phyloP scores from a whole-genome alignment of 2,113 vertebrate species.

The Oceanodroma tethys region DNA sequence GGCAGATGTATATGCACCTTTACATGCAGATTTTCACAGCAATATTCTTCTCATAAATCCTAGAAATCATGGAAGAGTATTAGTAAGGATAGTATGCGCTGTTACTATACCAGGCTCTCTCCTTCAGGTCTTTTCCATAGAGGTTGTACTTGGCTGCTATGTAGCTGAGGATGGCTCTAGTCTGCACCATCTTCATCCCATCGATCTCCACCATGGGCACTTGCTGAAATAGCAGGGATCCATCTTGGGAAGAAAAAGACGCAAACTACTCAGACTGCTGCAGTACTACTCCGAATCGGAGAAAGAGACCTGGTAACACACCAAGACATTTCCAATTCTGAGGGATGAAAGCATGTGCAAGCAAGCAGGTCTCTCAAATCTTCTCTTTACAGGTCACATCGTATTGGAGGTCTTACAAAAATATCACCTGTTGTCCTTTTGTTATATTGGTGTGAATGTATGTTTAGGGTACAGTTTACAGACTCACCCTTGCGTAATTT shows the following conservation, averaged over 20 bases:
- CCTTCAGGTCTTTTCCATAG: constrained; percentile 84
- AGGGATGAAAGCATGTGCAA: background rate
- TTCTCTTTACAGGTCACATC: background rate
- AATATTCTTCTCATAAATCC: background rate
- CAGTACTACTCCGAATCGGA: background rate
- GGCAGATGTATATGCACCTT: background rate
- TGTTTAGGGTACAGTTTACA: background rate
- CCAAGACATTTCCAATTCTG: background rate
- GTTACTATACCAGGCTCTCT: constrained; percentile 75
- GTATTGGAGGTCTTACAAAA: background rate
- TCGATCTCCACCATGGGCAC: constrained; percentile 90
- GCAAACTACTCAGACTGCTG: background rate
- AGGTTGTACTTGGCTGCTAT: constrained; percentile 87
- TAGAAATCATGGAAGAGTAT: background rate
- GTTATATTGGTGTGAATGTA: background rate
- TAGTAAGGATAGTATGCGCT: background rate
- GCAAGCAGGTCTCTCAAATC: background rate
- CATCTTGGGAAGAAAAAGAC: constrained; percentile 60
- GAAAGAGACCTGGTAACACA: background rate
- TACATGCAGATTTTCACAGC: background rate
- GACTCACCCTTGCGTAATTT: constrained; percentile 80
- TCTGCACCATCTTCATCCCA: constrained; percentile 86
- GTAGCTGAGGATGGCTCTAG: constrained; percentile 86
- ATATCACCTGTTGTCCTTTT: background rate
- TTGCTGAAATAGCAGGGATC: constrained; percentile 83